These are phyloP conservation scores for Conchocele bisecta DNA, from an alignment of 2,888 invertebrate species.

Conservation along the genomic window DNA sequence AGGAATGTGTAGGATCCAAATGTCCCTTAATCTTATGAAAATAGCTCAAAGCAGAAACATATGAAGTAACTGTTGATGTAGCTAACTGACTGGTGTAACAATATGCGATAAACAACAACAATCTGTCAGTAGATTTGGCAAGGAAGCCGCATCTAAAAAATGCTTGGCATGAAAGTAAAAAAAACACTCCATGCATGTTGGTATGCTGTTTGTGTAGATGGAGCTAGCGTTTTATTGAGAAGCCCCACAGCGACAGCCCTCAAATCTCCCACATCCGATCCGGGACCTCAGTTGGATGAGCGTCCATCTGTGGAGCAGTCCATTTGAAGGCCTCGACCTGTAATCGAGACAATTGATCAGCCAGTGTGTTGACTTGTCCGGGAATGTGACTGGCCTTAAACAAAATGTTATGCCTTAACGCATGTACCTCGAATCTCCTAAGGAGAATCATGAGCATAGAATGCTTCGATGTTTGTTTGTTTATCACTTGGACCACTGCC, in stretches of 20 bases:
- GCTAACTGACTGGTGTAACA: constrained; percentile 1
- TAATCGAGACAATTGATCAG: constrained; percentile 15
- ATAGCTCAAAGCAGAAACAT: constrained; percentile 4
- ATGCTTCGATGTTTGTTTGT: constrained; percentile 14
- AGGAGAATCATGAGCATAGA: constrained; percentile 8
- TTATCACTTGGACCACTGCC: constrained; percentile 9
- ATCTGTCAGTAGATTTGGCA: background rate
- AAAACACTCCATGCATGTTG: background rate
- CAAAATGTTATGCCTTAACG: constrained; percentile 22
- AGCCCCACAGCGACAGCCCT: too few relatives aligned
- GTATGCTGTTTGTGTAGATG: background rate
- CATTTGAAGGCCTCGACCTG: background rate
- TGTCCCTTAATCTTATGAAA: background rate
- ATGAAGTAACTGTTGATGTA: constrained; percentile 2
- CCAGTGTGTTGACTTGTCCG: constrained; percentile 15
- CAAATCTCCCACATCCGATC: too few relatives aligned
- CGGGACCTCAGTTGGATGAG: too few relatives aligned
- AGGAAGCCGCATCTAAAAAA: too few relatives aligned
- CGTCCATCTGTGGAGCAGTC: background rate
- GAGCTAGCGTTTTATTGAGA: background rate
- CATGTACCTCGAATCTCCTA: constrained; percentile 7
- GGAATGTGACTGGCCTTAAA: constrained; percentile 33
- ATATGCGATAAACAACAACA: background rate
- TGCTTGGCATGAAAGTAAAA: too few relatives aligned
- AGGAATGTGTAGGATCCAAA: background rate